phyloP scores from a whole-genome alignment of 2,888 invertebrate genomes.

The Agrochola litura region DNA sequence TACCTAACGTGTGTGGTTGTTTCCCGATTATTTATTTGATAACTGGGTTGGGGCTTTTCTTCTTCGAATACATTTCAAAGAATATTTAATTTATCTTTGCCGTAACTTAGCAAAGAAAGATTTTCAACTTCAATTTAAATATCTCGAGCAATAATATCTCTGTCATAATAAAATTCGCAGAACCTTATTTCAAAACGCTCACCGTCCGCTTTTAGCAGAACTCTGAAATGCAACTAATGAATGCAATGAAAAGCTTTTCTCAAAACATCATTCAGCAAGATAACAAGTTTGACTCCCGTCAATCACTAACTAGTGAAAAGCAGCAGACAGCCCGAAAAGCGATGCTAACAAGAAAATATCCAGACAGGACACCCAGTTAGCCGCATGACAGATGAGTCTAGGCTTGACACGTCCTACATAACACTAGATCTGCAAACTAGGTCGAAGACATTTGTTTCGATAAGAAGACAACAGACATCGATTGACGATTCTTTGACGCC shows the following conservation, averaged over 20 bases:
- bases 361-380: slow-evolving; percentile 42
- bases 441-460: slow-evolving; percentile 64
- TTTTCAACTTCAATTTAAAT: slow-evolving; percentile 9
- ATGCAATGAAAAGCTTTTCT: slow-evolving; percentile 6
- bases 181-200: neutral
- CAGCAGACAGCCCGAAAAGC: slow-evolving; percentile 11
- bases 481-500: slow-evolving; percentile 19
- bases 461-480: slow-evolving; percentile 14
- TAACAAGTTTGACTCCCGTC: slow-evolving; percentile 28
- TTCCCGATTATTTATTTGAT: neutral
- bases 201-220: neutral
- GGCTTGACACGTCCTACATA: slow-evolving; percentile 48
- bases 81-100: neutral
- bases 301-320: slow-evolving; percentile 10
- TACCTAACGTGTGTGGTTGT: neutral
- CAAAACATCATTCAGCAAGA: slow-evolving; percentile 5
- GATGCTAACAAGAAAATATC: slow-evolving; percentile 42
- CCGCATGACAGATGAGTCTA: slow-evolving; percentile 65
- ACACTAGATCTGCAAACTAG: slow-evolving; percentile 65
- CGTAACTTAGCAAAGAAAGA: neutral
- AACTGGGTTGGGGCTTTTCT: neutral
- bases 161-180: slow-evolving; percentile 6
- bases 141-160: slow-evolving; percentile 7
- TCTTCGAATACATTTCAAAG: neutral
- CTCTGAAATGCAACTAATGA: neutral